Evolutionary conservation across 2,113 vertebrate species (phyloP).

Genomic region (Sphaerodactylus townsendi): DNA sequence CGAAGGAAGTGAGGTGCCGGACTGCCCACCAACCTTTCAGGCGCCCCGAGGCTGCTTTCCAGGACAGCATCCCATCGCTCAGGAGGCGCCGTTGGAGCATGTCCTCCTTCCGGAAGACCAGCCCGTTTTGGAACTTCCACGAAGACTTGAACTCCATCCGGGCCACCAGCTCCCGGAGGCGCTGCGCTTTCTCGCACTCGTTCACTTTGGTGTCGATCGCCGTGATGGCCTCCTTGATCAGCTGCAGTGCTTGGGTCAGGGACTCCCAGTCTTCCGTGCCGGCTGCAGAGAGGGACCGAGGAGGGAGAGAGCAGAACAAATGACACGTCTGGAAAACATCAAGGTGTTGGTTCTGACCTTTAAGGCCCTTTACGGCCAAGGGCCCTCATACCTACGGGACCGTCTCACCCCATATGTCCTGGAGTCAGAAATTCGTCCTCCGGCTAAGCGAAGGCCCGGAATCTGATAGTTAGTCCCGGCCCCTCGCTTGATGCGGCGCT

Average conservation of each 20-base stretch:
- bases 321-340: no score
- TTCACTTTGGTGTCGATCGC: conserved; percentile 89
- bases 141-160: conserved; percentile 88
- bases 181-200: conserved; percentile 82
- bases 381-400: no score
- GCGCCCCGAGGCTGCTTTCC: conserved; percentile 89
- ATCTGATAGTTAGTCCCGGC: no score
- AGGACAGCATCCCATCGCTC: conserved; percentile 86
- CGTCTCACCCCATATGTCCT: no score
- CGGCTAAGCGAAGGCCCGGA: no score
- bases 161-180: conserved; percentile 84
- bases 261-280: conserved; percentile 85
- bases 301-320: background rate
- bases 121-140: conserved; percentile 87
- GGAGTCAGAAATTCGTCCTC: no score
- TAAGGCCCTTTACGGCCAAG: no score
- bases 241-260: conserved; percentile 79
- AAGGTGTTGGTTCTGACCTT: no score
- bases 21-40: conserved; percentile 82
- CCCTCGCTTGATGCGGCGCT: no score
- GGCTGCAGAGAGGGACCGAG: conserved; percentile 66
- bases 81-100: conserved; percentile 80
- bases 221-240: conserved; percentile 87
- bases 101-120: conserved; percentile 88
- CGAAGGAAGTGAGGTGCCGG: background rate